Conservation (phyloP, 2,888 invertebrate species). For the Calameuta filiformis region DNA sequence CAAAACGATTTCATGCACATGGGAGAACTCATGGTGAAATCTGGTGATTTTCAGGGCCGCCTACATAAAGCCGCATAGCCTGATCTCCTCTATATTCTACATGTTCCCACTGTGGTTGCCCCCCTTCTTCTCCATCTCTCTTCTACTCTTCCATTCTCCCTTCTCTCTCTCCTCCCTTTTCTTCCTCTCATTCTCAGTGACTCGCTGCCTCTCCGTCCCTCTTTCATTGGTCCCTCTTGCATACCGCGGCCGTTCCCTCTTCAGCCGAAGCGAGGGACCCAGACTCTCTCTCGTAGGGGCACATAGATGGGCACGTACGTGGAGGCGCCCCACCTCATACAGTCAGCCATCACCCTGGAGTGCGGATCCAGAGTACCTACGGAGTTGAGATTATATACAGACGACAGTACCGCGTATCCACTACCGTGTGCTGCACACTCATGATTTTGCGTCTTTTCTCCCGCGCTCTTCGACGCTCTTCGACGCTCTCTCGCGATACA, state of each 20-base stretch:
- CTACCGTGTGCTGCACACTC: conserved; percentile 51
- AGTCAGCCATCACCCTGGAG: conserved; percentile 27
- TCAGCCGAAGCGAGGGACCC: conserved; percentile 1
- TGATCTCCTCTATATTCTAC: background rate
- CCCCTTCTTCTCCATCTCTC: conserved; percentile 12
- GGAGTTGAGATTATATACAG: conserved; percentile 42
- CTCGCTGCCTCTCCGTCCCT: conserved; percentile 17
- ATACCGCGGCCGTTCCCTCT: conserved; percentile 15
- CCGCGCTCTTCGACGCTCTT: background rate
- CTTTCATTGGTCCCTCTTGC: conserved; percentile 7
- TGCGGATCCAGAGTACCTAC: conserved; percentile 48
- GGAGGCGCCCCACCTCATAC: conserved; percentile 5
- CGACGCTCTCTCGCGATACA: conserved; percentile 29
- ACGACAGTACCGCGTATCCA: conserved; percentile 60
- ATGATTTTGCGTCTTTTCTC: conserved; percentile 40
- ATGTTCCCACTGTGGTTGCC: conserved; percentile 6
- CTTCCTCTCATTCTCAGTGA: conserved; percentile 20
- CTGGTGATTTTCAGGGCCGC: too few relatives aligned
- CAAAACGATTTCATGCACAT: too few relatives aligned
- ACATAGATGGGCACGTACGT: conserved; percentile 25
- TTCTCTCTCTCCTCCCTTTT: conserved; percentile 16
- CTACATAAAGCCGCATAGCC: too few relatives aligned
- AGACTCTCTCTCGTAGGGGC: conserved; percentile 9
- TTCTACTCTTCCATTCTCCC: conserved; percentile 13
- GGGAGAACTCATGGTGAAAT: too few relatives aligned